These are phyloP conservation scores for Xestobium rufovillosum DNA, from an alignment of 2,888 invertebrate species.

Conservation along the genomic window DNA sequence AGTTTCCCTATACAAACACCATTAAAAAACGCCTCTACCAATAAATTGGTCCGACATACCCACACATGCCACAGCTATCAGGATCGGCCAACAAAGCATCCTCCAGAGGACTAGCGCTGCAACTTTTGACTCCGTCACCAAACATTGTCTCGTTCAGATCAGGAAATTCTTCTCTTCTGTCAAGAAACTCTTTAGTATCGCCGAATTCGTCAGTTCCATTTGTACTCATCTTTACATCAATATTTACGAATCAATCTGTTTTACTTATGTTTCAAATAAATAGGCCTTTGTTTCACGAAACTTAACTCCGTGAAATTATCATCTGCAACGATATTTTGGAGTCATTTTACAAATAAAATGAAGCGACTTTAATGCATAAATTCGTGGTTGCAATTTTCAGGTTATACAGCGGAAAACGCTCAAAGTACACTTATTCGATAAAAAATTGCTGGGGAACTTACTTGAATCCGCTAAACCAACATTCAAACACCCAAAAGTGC, in stretches of 20 bases:
- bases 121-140: conserved; percentile 37
- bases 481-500: too few relatives aligned
- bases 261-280: conserved; percentile 21
- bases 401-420: too few relatives aligned
- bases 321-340: conserved; percentile 38
- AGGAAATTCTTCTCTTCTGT: conserved; percentile 35
- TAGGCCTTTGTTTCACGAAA: conserved; percentile 36
- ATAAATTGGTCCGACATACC: too few relatives aligned
- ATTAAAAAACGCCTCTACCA: too few relatives aligned
- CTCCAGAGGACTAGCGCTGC: conserved; percentile 38
- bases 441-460: too few relatives aligned
- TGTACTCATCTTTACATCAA: conserved; percentile 30
- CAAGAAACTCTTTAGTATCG: conserved; percentile 31
- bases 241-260: conserved; percentile 20
- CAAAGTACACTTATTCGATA: too few relatives aligned
- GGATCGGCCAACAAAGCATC: conserved; percentile 41
- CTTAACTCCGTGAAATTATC: conserved; percentile 37
- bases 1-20: conserved; percentile 61
- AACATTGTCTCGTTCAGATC: conserved; percentile 37
- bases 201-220: conserved; percentile 31
- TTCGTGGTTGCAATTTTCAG: too few relatives aligned
- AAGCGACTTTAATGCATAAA: too few relatives aligned
- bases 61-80: conserved; percentile 42
- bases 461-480: too few relatives aligned
- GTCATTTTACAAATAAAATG: too few relatives aligned